Conservation (phyloP, 2,113 vertebrate species). For the Eublepharis macularius region DNA sequence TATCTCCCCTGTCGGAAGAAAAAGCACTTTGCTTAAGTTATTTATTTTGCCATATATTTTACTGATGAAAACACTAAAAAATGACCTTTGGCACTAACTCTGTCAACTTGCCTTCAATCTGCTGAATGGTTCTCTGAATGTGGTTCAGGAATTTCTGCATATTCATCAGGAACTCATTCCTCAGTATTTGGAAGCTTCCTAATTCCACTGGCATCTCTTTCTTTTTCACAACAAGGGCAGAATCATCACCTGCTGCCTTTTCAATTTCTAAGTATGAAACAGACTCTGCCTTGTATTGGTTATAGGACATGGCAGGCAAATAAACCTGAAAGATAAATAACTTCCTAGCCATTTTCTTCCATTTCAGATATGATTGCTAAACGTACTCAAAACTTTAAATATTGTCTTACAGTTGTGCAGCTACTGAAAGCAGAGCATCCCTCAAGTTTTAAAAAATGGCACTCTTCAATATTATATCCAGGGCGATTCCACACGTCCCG, state of each 20-base stretch:
- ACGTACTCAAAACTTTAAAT: neutral
- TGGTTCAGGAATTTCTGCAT: slow-evolving; percentile 74
- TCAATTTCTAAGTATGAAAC: slow-evolving; percentile 1
- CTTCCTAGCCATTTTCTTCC: neutral
- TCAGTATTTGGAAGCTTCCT: slow-evolving; percentile 40
- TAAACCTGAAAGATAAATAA: slow-evolving; percentile 69
- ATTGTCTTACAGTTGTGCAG: neutral
- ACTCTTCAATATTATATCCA: no score
- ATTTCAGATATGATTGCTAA: neutral
- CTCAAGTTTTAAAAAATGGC: no score
- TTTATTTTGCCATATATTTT: neutral
- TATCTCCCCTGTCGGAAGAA: slow-evolving; percentile 72
- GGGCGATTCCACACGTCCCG: no score
- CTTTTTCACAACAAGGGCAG: accelerated
- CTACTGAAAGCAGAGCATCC: neutral
- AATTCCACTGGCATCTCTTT: slow-evolving; percentile 43
- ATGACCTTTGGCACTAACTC: neutral
- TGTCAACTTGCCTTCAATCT: slow-evolving; percentile 75
- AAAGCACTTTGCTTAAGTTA: neutral
- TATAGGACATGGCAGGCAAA: slow-evolving; percentile 72
- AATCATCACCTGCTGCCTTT: neutral
- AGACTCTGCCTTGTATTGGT: slow-evolving; percentile 66
- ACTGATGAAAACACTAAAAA: neutral
- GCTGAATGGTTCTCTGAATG: slow-evolving; percentile 74
- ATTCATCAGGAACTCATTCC: slow-evolving; percentile 80